Base-by-base conservation (phyloP, 2,797 vertebrate species). In the Brotula barbata region DNA sequence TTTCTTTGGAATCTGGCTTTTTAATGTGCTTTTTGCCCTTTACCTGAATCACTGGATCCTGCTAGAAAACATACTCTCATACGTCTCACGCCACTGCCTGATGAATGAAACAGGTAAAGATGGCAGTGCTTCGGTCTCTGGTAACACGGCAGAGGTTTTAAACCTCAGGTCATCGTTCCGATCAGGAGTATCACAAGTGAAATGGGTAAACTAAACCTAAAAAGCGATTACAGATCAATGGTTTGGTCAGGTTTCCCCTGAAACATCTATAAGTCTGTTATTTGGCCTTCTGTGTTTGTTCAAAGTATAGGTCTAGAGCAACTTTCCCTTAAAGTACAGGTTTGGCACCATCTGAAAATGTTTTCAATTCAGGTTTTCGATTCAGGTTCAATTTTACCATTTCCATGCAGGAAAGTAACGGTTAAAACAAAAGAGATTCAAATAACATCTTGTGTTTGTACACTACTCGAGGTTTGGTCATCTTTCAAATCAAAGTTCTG, bases 401-500 rank as follows among this genome's bases (percentile, higher is more conserved):
- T 81, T 82, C 73, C 79, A 60, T 58, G 75, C 41, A 63, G 49
- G 33, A 78, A 77, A 65, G 65, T 43, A 51, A 66, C 34, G 17
- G 51, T 46, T 43, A 54, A 64, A 60, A 54, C 48, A 50, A 61
- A 64, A 68, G 22, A 31, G 45, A 70, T 58, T 60, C 46, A 68
- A 48, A 71, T 61, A 58, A 36, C 23, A n/a, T 53, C 44, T 55
- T 55, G 34, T 62, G 51, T 71, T 61, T 70, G 46, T 80, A 69
- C 75, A 70, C 64, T 61, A 52, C 45, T 73, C 51, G 21, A 68
- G 69, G 53, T 56, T 73, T 85, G 60, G 73, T 73, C 75, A 82
- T 87, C 85, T 87, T 82, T 88, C 52, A 77, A 72, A 80, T 82
- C 74, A 85, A 85, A 80, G 52, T 81, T 78, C 55, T 74, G 68